phyloP scores from a whole-genome alignment of 2,797 vertebrate genomes.

The Chaetodon trifasciatus region DNA sequence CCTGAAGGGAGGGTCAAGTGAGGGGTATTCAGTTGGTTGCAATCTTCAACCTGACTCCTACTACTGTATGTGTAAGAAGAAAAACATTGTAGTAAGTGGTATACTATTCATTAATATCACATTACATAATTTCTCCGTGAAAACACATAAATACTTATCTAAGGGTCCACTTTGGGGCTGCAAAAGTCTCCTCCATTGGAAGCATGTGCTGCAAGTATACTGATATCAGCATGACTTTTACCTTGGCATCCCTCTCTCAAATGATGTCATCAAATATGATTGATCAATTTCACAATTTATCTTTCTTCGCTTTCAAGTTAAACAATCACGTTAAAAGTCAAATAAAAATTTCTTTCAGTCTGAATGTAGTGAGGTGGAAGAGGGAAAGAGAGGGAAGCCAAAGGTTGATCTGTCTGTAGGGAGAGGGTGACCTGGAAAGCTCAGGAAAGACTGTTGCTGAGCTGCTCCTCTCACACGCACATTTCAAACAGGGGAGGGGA shows the following conservation, averaged over 20 bases:
- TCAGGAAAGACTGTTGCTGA: constrained; percentile 30
- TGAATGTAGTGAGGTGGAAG: background rate
- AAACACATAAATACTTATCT: background rate
- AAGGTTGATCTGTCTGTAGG: constrained; percentile 54
- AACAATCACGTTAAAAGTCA: constrained; percentile 25
- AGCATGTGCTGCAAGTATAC: background rate
- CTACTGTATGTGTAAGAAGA: too few species aligned
- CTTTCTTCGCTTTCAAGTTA: background rate
- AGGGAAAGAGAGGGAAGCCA: constrained; percentile 38
- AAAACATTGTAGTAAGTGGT: too few species aligned
- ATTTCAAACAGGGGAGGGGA: constrained; percentile 56
- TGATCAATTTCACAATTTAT: constrained; percentile 15
- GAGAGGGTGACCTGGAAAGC: constrained; percentile 68
- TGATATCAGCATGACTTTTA: background rate
- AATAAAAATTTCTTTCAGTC: background rate
- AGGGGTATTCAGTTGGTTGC: too few species aligned
- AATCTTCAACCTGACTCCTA: too few species aligned
- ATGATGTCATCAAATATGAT: constrained; percentile 28
- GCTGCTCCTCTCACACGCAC: constrained; percentile 52
- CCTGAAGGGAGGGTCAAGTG: too few species aligned
- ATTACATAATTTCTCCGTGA: background rate
- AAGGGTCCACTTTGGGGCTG: background rate
- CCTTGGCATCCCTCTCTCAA: constrained; percentile 2
- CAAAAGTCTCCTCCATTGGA: background rate
- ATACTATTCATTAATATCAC: background rate